Evolutionary conservation across 2,113 vertebrate species (phyloP).

Genomic region (Urocolius indicus): DNA sequence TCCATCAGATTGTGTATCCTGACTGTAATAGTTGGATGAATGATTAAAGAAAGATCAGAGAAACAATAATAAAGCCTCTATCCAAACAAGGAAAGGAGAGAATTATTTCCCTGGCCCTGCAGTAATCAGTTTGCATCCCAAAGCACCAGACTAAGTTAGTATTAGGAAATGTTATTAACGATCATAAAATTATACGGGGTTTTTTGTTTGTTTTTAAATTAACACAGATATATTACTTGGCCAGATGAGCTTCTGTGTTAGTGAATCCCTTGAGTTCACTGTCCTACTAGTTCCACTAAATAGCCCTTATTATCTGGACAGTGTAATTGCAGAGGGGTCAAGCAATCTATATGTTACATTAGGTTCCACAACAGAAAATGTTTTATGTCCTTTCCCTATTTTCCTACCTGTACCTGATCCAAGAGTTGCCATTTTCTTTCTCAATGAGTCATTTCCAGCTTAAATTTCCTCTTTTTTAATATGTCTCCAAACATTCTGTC

Average conservation of each 20-base stretch:
- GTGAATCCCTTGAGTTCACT: neutral
- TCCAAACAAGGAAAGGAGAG: neutral
- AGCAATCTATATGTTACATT: neutral
- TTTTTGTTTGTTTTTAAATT: neutral
- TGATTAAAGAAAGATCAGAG: slow-evolving; percentile 1
- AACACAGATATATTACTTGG: neutral
- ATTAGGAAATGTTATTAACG: slow-evolving; percentile 8
- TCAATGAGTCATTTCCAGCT: neutral
- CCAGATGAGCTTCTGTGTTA: neutral
- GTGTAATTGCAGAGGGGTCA: neutral
- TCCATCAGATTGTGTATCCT: neutral
- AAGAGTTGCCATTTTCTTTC: neutral
- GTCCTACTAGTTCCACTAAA: neutral
- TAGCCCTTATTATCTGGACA: neutral
- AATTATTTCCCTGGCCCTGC: neutral
- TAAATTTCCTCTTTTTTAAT: neutral
- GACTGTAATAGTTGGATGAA: neutral
- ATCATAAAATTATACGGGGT: neutral
- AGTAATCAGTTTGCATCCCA: neutral
- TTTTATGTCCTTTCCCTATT: neutral
- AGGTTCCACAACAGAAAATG: neutral
- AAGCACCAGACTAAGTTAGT: neutral
- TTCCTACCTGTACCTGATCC: neutral
- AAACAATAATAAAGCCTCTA: neutral
- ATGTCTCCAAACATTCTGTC: neutral